These are phyloP conservation scores for Todiramphus saurophagus DNA, from an alignment of 2,113 vertebrate species.

Conservation along the genomic window DNA sequence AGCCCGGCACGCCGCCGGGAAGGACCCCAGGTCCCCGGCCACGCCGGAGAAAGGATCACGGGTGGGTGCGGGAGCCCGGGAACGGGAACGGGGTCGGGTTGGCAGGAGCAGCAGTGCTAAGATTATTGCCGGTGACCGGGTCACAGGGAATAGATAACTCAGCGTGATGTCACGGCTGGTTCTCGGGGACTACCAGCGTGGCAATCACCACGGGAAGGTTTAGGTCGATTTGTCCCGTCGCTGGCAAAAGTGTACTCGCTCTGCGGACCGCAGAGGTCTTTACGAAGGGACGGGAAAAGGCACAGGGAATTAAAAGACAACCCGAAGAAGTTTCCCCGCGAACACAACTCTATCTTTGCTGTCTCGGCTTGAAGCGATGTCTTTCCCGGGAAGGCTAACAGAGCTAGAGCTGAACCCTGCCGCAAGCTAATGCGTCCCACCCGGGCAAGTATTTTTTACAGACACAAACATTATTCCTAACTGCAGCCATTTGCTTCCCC, in stretches of 20 bases:
- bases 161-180: not conserved
- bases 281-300: fast-evolving
- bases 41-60: not conserved
- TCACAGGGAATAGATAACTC: not conserved
- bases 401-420: not conserved
- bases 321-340: not conserved
- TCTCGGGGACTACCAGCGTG: not conserved
- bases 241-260: not conserved
- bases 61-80: fast-evolving
- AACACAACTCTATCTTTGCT: not conserved
- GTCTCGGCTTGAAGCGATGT: not conserved
- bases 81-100: fast-evolving
- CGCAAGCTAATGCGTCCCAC: not conserved
- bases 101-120: not conserved
- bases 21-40: not conserved
- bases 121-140: fast-evolving
- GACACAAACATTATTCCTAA: not conserved
- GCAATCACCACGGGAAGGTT: not conserved
- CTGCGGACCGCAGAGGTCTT: not conserved
- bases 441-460: not conserved
- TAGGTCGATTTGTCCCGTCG: not conserved
- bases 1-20: not conserved
- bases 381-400: not conserved
- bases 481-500: not conserved
- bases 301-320: not conserved